Base-by-base conservation (phyloP, 2,113 vertebrate genomes). In the Myodes glareolus region DNA sequence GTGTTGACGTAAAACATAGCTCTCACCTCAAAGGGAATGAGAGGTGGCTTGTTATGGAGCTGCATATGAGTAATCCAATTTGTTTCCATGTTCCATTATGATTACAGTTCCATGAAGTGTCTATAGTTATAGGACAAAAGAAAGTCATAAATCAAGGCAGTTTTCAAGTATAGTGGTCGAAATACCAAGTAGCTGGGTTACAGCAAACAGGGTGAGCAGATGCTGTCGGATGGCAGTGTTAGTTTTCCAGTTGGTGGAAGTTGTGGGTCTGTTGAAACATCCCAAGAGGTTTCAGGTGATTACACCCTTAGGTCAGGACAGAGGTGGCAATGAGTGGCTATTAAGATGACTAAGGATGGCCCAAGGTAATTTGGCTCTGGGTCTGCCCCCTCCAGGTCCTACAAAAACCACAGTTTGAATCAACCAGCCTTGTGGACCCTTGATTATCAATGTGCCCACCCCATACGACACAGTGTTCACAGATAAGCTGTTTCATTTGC, bases 401-500 rank as follows among this genome's bases (percentile, higher is more conserved):
- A 2, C 4, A 42, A 31, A 87, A n/a, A 70, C 39, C 87, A 36
- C 45, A 39, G 36, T 88, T 58, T n/a, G 36, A 61, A 25, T 58
- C 21, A 73, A 3, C 42, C 21, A 42, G 68, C 14, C n/a, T 55
- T 29, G 39, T 88, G 67, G 14, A 58, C 12, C n/a, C 50, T 88
- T 58, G 55, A 58, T 42, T 55, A 42, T 23, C 5, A 1, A 52
- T 9, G 47, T 31, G 23, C 1, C 14, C 4, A 9, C 4, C 5
- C 31, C 11, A 29, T 25, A 42, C 1, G 65, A 90, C 88, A 92
- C 0, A 1, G 13, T 90, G 19, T 93, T 94, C 27, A 75, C 12
- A 88, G 45, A 68, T 23, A 95, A 50, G 21, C 92, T 92, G 16
- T 73, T 96, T 95, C 17, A 47, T 61, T 96, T 81, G 70, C 39